phyloP scores from a whole-genome alignment of 2,113 vertebrate species.

The Macrotis lagotis region DNA sequence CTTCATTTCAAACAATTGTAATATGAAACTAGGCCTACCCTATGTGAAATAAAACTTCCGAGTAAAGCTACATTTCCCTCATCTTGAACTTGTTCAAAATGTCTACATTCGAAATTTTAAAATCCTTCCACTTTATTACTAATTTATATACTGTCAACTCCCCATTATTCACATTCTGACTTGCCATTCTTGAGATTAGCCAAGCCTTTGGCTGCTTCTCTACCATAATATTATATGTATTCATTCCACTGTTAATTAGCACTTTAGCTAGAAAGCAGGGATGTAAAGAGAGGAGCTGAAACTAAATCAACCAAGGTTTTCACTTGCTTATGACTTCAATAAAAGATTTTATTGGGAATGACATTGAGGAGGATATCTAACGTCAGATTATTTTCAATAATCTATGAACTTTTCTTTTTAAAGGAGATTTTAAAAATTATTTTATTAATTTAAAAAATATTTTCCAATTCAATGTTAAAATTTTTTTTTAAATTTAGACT shows the following conservation, averaged over 20 bases:
- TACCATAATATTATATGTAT: constrained; percentile 22
- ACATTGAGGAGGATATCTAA: constrained; percentile 52
- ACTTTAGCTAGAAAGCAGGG: neutral
- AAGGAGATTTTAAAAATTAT: neutral
- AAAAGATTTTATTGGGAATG: constrained; percentile 38
- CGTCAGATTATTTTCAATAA: constrained; percentile 60
- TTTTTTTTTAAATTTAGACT: neutral
- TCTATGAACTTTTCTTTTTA: constrained; percentile 17
- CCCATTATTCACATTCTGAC: neutral
- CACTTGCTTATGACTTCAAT: constrained; percentile 37
- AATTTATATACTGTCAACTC: constrained; percentile 26
- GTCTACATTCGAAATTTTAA: neutral
- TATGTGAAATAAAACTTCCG: constrained; percentile 16
- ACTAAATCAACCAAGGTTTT: constrained; percentile 55
- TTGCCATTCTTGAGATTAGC: neutral
- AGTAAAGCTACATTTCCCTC: neutral
- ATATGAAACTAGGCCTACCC: neutral
- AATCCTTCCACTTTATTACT: neutral
- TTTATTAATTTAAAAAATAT: neutral
- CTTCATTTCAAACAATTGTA: neutral
- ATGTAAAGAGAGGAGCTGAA: constrained; percentile 25
- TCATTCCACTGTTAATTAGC: neutral
- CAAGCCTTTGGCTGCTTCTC: neutral
- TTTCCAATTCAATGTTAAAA: neutral
- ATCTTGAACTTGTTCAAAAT: neutral